Base-by-base conservation (phyloP, 64 coral and sea anemone genomes). In the Pachyseris speciosa region DNA sequence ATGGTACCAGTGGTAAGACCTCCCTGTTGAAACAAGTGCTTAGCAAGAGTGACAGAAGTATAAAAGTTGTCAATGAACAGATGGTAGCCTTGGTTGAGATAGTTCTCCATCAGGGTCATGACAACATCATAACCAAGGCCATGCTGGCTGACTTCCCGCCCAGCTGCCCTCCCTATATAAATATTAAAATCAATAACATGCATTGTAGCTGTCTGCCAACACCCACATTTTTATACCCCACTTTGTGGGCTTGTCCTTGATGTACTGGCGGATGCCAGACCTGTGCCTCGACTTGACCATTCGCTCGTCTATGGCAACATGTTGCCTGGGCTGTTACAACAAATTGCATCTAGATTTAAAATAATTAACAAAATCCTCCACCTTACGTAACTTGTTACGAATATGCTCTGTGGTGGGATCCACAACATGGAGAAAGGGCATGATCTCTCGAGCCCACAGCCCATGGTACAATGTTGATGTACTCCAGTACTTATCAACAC, bases 301-400 rank as follows among this genome's bases (percentile, higher is more conserved):
- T 15, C 91, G 55, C 64, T 94, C 91, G 81, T 94, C 91, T 3
- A 94, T 80, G 22, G 91, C 91, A 31, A 94, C 27, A 71, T 88
- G n/a, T 53, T 94, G 60, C 16, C n/a, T 39, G 0, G 91, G 84
- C 69, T 94, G 91, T 39, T 94, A 88, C 59, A 94, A 88, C 0
- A 11, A 29, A 9, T 28, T 70, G 63, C 84, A 94, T 44, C 58
- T 63, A 1, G 38, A 64, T 71, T 94, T 88, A 85, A 88, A 87
- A 55, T 64, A 72, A 9, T 80, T 53, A 33, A 89, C 26, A 75
- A 94, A 89, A 33, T 20, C 25, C 27, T 89, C 57, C 10, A 94
- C 85, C 44, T 85, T 83, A 24, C 78, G 57, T 55, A 94, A 47
- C 49, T 89, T 94, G 4, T 71, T 50, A 57, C 66, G 45, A 50